Conservation (phyloP, 2,888 invertebrate species). For the Tenthredo amoena region DNA sequence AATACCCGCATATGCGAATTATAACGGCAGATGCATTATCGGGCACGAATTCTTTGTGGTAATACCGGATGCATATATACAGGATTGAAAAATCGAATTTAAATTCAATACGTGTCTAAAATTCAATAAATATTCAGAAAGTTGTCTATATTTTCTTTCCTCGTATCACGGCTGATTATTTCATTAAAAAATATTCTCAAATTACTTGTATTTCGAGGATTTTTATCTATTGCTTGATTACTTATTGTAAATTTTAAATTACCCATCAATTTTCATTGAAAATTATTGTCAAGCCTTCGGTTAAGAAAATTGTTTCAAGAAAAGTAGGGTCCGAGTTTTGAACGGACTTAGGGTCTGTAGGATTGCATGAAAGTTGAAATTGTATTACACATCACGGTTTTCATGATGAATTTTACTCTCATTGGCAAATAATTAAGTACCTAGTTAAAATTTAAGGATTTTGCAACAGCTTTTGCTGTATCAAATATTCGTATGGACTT, state of each 20-base stretch:
- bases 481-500: neutral
- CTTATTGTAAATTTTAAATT: neutral
- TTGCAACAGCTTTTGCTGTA: neutral
- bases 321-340: slow-evolving; percentile 23
- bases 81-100: neutral
- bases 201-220: neutral
- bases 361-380: slow-evolving; percentile 48
- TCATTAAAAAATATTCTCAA: neutral
- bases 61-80: slow-evolving; percentile 29
- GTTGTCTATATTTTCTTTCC: neutral
- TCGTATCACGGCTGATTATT: slow-evolving; percentile 14
- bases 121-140: neutral
- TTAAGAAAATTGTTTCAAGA: neutral
- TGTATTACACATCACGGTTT: slow-evolving; percentile 7
- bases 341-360: slow-evolving; percentile 41
- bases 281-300: slow-evolving; percentile 5
- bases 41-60: slow-evolving; percentile 23
- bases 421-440: neutral
- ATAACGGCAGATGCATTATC: slow-evolving; percentile 34
- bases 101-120: neutral
- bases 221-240: neutral
- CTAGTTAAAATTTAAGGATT: neutral
- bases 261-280: neutral
- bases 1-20: slow-evolving; percentile 22
- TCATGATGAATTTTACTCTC: neutral